Percentiles rank a stretch among this genome's conserved stretches.
These are phyloP conservation scores for Poeciliopsis infans DNA, from an alignment of 2,797 vertebrate genomes.

Conservation along the genomic window DNA sequence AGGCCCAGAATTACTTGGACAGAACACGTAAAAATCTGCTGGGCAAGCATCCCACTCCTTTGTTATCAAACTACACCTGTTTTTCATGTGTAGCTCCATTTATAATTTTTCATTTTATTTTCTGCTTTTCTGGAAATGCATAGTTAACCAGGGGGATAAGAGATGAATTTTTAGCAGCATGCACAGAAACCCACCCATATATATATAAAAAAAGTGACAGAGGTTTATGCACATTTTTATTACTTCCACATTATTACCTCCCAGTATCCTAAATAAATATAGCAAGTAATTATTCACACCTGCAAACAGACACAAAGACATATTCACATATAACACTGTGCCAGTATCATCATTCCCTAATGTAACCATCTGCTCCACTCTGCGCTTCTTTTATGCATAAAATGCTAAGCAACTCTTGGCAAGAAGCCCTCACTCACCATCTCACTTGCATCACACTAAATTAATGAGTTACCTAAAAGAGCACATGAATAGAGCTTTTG, in stretches of 20 bases:
- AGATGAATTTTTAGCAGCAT: neutral
- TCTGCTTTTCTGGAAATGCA: constrained; percentile 8
- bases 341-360: constrained; percentile 76
- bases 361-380: constrained; percentile 79
- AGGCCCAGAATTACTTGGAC: constrained; percentile 34
- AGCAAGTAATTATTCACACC: constrained; percentile 51
- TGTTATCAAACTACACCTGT: constrained; percentile 11
- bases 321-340: constrained; percentile 60
- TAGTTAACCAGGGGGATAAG: constrained; percentile 6
- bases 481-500: constrained; percentile 73
- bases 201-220: constrained; percentile 18
- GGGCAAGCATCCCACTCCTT: constrained; percentile 1
- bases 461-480: constrained; percentile 83
- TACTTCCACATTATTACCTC: constrained; percentile 11
- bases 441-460: constrained; percentile 80
- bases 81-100: constrained; percentile 10
- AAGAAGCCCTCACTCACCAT: constrained; percentile 68
- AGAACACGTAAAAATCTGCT: constrained; percentile 27
- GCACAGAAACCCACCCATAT: neutral
- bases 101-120: neutral
- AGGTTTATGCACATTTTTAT: constrained; percentile 10
- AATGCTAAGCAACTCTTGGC: constrained; percentile 77
- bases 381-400: constrained; percentile 76
- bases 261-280: constrained; percentile 37
- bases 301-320: constrained; percentile 51